These are phyloP conservation scores for Epinotia nisella DNA, from an alignment of 2,888 invertebrate genomes.

Conservation along the genomic window DNA sequence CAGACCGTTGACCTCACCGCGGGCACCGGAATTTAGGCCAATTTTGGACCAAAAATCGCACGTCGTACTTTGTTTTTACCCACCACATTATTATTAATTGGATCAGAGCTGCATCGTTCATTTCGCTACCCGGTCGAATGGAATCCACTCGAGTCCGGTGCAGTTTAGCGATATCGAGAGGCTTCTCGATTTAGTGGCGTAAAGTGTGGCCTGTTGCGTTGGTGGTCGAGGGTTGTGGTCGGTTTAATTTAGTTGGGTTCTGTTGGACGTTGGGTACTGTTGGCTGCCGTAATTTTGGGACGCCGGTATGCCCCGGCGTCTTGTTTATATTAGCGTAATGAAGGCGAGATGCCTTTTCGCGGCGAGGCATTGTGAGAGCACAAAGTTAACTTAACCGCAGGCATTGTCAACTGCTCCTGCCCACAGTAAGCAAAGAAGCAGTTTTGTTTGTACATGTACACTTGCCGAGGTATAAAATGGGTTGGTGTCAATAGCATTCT, in stretches of 20 bases:
- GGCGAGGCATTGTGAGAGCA: slow-evolving; percentile 36
- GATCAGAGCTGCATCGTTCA: slow-evolving; percentile 65
- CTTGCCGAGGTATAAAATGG: background rate
- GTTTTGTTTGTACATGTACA: background rate
- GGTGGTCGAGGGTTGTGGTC: slow-evolving; percentile 59
- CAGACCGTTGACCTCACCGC: slow-evolving; percentile 61
- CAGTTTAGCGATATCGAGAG: slow-evolving; percentile 69
- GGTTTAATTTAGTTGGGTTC: slow-evolving; percentile 69
- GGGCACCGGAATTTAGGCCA: slow-evolving; percentile 74
- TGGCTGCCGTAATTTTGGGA: slow-evolving; percentile 56
- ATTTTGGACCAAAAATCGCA: slow-evolving; percentile 79
- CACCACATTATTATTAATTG: slow-evolving; percentile 80
- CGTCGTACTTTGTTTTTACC: slow-evolving; percentile 77
- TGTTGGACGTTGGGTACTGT: slow-evolving; percentile 36
- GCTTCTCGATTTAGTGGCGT: slow-evolving; percentile 51
- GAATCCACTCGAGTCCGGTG: slow-evolving; percentile 54
- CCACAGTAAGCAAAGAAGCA: background rate
- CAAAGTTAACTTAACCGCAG: slow-evolving; percentile 3
- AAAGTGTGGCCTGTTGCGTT: slow-evolving; percentile 49
- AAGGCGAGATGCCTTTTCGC: slow-evolving; percentile 54
- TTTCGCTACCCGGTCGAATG: slow-evolving; percentile 54
- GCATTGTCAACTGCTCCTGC: background rate
- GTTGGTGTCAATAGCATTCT: slow-evolving; percentile 7
- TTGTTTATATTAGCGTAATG: slow-evolving; percentile 78
- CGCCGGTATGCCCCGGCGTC: slow-evolving; percentile 59